A percentile compares a stretch with the other conserved stretches of the same genome.
These are phyloP conservation scores for Sapajus apella DNA, from an alignment of 2,113 vertebrate genomes.

Conservation along the genomic window DNA sequence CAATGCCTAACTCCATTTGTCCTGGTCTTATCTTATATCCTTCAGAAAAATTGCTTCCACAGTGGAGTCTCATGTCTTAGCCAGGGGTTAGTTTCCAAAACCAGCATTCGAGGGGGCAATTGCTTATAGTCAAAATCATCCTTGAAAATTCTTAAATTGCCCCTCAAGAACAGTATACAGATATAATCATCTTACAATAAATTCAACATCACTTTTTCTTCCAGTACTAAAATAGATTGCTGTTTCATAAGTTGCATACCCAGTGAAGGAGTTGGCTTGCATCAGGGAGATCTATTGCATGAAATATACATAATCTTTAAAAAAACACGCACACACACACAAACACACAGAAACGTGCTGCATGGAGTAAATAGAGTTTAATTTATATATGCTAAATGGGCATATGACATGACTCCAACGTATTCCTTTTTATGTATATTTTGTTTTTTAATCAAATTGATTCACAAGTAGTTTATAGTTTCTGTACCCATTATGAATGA, in stretches of 20 bases:
- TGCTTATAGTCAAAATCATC: constrained; percentile 23
- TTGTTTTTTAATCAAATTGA: constrained; percentile 52
- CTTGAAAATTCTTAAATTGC: neutral
- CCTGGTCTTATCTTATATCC: neutral
- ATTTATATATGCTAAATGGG: constrained; percentile 2
- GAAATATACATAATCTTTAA: neutral
- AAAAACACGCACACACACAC: neutral
- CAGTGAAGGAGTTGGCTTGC: neutral
- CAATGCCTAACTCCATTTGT: neutral
- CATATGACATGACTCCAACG: neutral
- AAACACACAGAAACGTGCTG: neutral
- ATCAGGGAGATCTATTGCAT: neutral
- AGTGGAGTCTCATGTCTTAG: neutral
- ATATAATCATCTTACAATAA: neutral
- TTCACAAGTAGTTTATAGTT: constrained; percentile 30
- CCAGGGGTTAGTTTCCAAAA: neutral
- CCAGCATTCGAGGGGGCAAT: neutral
- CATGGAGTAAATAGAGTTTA: neutral
- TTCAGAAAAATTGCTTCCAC: neutral
- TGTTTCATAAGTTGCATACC: constrained; percentile 11
- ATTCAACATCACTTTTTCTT: neutral
- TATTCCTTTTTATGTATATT: constrained; percentile 23
- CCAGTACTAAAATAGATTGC: neutral
- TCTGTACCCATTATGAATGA: constrained; percentile 13
- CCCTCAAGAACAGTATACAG: neutral